Evolutionary conservation across 2,797 vertebrate species (phyloP), one percentile per base, ranked within the genome.

Genomic region (Falco columbarius): DNA sequence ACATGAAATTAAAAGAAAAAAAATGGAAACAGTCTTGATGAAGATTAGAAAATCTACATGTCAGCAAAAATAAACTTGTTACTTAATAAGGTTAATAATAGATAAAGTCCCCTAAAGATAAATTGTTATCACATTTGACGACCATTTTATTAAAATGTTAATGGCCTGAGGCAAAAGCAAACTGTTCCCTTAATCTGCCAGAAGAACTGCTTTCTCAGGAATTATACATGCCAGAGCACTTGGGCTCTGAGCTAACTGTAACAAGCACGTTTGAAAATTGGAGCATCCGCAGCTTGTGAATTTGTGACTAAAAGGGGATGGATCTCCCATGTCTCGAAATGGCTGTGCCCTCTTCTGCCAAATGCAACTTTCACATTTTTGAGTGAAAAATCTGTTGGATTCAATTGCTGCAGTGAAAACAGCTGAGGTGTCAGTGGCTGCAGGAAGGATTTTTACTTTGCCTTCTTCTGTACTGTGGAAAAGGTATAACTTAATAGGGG

Each of bases 101-200:
- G 97, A 97, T 97, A 97, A 97, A 98, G 95, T 96, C 67, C 93
- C 94, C 77, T 94, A 95, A 97, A 98, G 95, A 97, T 91, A 96
- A 97, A 96, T 97, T 98, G 93, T 97, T 98, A 98, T 98, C 97
- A 97, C 93, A 97, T 95, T 97, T 97, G 98, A 97, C 2, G 91
- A 96, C 95, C 76, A 66, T 98, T 98, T 98, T 98, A 98, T 98
- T 98, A 98, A 98, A 98, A 98, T 98, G 96, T 97, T 98, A 98
- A 97, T 95, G 95, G 97, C 97, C 97, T 95, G 94, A 98, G 97
- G 98, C 98, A 96, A 98, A 98, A 97, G 96, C 95, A 98, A 97
- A 98, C 97, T 97, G 95, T 98, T 98, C 95, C 67, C 95, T 96
- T 98, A 97, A 97, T 98, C 97, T 98, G 93, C 94, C 95, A 97